Evolutionary conservation across 2,797 vertebrate species (phyloP).

Genomic region (Ctenochaetus hawaiiensis): DNA sequence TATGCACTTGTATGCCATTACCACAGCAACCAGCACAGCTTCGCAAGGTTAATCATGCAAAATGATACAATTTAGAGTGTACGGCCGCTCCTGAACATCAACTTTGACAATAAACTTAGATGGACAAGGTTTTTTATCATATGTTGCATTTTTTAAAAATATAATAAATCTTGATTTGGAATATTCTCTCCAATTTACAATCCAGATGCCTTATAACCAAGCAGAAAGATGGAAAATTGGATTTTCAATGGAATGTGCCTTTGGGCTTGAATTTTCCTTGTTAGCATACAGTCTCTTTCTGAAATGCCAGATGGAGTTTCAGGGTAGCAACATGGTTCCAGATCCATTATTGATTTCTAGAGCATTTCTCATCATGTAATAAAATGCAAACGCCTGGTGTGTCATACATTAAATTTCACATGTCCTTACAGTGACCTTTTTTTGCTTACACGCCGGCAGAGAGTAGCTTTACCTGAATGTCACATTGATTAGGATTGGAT

Average conservation of each 20-base stretch:
- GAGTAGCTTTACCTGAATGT: slow-evolving; percentile 45
- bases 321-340: slow-evolving; percentile 13
- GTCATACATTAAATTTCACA: slow-evolving; percentile 63
- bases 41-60: slow-evolving; percentile 36
- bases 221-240: slow-evolving; percentile 52
- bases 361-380: slow-evolving; percentile 70
- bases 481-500: slow-evolving; percentile 62
- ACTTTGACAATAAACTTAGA: slow-evolving; percentile 29
- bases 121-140: slow-evolving; percentile 11
- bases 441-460: slow-evolving; percentile 49
- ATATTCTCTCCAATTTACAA: slow-evolving; percentile 31
- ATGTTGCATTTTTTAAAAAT: slow-evolving; percentile 15
- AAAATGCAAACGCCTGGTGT: slow-evolving; percentile 54
- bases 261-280: slow-evolving; percentile 36
- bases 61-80: slow-evolving; percentile 19
- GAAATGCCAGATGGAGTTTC: slow-evolving; percentile 39
- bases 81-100: slow-evolving; percentile 14
- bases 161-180: slow-evolving; percentile 60
- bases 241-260: slow-evolving; percentile 35
- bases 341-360: slow-evolving; percentile 73
- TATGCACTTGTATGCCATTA: slow-evolving; percentile 5
- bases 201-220: slow-evolving; percentile 24
- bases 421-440: slow-evolving; percentile 72
- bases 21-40: slow-evolving; percentile 15
- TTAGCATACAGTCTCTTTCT: slow-evolving; percentile 31